A percentile compares a stretch with the other conserved stretches of the same genome.
Evolutionary conservation across 2,797 vertebrate species (phyloP).

Genomic region (Meriones psammophilus): DNA sequence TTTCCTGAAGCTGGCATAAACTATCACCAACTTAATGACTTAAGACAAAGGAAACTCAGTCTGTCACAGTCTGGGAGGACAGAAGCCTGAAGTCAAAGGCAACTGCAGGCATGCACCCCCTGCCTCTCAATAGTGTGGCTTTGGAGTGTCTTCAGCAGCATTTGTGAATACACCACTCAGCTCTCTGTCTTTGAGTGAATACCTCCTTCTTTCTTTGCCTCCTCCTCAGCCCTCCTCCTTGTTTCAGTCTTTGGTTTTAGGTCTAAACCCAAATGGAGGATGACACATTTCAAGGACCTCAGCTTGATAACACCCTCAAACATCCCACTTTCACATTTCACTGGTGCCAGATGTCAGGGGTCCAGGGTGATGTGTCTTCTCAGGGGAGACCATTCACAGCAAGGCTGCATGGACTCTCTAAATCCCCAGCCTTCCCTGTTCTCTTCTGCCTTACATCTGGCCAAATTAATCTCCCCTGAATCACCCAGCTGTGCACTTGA

Average conservation of each 20-base stretch:
- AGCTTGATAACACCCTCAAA: neutral
- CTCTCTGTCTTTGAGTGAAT: neutral
- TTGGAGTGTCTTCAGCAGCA: accelerated
- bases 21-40: neutral
- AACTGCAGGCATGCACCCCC: accelerated
- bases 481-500: accelerated
- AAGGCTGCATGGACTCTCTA: neutral
- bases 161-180: accelerated
- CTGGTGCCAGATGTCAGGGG: neutral
- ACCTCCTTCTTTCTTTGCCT: too few species aligned
- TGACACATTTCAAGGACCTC: neutral
- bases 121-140: too few species aligned
- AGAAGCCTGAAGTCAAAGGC: neutral
- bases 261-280: neutral
- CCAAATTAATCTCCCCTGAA: neutral
- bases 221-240: neutral
- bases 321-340: neutral
- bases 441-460: neutral
- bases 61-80: too few species aligned
- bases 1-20: neutral
- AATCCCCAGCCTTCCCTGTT: neutral
- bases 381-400: neutral
- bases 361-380: neutral
- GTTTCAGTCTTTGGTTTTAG: too few species aligned
- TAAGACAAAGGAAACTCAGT: neutral